phyloP scores from a whole-genome alignment of 2,797 vertebrate genomes.

The Echeneis naucrates region DNA sequence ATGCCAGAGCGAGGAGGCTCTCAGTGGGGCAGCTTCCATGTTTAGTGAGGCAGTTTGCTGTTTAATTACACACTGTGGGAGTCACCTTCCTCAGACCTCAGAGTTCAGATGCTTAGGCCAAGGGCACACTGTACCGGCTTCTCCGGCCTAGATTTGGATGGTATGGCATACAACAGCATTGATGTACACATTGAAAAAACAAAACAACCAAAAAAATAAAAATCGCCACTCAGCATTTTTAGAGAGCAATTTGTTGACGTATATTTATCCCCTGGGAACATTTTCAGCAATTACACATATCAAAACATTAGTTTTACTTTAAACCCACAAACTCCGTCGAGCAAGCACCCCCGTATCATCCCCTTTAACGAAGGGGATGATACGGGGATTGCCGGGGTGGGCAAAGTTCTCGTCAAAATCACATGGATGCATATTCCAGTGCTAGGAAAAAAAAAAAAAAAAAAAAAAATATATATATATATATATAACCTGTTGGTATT shows the following conservation, averaged over 20 bases:
- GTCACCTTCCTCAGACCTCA: slow-evolving; percentile 81
- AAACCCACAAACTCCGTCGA: background rate
- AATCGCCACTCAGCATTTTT: background rate
- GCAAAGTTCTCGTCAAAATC: no score
- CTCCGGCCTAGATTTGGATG: slow-evolving; percentile 48
- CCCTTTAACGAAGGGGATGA: no score
- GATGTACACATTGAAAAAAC: slow-evolving; percentile 5
- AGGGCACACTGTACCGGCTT: slow-evolving; percentile 54
- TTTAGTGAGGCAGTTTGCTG: slow-evolving; percentile 84
- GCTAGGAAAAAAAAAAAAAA: no score
- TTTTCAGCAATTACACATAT: background rate
- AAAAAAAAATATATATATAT: no score
- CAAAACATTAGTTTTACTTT: background rate
- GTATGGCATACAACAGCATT: slow-evolving; percentile 43
- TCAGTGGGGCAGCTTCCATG: slow-evolving; percentile 73
- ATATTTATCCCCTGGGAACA: background rate
- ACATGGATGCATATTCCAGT: no score
- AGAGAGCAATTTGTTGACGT: slow-evolving; percentile 13
- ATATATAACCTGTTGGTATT: no score
- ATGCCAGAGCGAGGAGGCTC: slow-evolving; percentile 67
- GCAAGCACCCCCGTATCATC: background rate
- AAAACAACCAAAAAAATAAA: no score
- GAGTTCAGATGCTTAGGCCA: slow-evolving; percentile 62
- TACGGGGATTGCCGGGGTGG: no score
- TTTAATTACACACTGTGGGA: slow-evolving; percentile 85